Base-by-base conservation (phyloP, 2,888 invertebrate genomes). In the Dolomedes plantarius region DNA sequence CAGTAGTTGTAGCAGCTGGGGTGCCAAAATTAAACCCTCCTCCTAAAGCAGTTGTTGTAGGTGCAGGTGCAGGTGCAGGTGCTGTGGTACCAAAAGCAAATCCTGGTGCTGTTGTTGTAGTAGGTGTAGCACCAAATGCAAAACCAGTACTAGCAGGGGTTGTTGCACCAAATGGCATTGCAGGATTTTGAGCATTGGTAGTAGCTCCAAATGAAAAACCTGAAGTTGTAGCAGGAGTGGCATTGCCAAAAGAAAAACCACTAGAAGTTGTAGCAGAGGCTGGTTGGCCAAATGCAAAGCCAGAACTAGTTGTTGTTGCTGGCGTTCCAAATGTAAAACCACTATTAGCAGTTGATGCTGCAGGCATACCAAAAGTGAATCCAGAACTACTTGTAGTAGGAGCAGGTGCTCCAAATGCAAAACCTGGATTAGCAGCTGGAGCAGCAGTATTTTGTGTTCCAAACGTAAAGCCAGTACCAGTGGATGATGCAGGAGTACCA, bases 261-360 rank as follows among this genome's bases (percentile, higher is more conserved):
- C 64, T 29, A 46, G 19, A 27, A 19, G 62, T 56, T 7, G 62
- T 27, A 16, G 72, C 67, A 46, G 77, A 67, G 29, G 72, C 32
- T 28, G 28, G 27, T 11, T 64, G 27, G 5, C 68, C 77, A 68
- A 77, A 77, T 13, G 36, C 29, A 16, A 64, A 65, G n/a, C 73
- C 32, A 2, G 68, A 23, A 23, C 62, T 19, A 39, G 75, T 69
- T n/a, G 80, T 36, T n/a, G 75, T 31, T 13, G 56, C 62, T 32
- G 79, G 11, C 11, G 75, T 50, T 23, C 79, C 75, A 32, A 79
- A 75, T 23, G 29, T 46, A 56, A 85, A 85, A 28, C 77, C 77
- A 46, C 71, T 19, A 32, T 50, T 39, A 16, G 75, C 36, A n/a
- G 86, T 36, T 3, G 77, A 31, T 23, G 77, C 64, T n/a, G 74